Percentiles rank a stretch among this genome's conserved stretches.
Conservation (phyloP, 2,113 vertebrate genomes). For the Ciconia boyciana region DNA sequence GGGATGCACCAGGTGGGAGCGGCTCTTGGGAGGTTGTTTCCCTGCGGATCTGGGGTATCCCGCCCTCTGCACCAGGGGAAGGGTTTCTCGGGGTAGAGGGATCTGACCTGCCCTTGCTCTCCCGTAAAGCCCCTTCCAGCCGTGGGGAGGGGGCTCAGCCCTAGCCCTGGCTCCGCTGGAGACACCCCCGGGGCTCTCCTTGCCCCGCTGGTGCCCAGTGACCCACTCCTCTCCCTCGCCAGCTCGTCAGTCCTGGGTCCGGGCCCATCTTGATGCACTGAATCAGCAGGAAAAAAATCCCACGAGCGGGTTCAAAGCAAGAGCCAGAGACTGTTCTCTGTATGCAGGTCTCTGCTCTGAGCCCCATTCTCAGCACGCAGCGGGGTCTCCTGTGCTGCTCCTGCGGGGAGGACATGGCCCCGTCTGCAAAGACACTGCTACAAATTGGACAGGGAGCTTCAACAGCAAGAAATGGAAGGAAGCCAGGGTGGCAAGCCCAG, state of each 20-base stretch:
- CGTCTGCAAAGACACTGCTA: rapidly evolving
- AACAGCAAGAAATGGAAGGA: background rate
- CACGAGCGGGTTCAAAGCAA: rapidly evolving
- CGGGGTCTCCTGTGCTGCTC: rapidly evolving
- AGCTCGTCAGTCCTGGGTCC: background rate
- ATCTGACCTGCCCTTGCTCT: background rate
- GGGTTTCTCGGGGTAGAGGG: background rate
- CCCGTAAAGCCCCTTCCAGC: background rate
- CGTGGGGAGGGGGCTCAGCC: background rate
- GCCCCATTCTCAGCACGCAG: rapidly evolving
- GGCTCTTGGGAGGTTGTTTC: background rate
- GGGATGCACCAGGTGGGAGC: rapidly evolving
- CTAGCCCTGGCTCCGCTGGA: background rate
- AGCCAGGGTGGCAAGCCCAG: background rate
- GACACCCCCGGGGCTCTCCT: background rate
- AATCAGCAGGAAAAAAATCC: background rate
- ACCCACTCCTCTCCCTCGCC: background rate
- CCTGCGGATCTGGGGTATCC: background rate
- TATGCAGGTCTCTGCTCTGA: rapidly evolving
- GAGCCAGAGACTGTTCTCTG: background rate
- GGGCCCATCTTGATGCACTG: background rate
- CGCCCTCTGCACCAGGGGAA: background rate
- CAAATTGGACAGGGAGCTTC: background rate
- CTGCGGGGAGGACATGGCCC: rapidly evolving
- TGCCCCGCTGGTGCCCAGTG: background rate